Conservation (phyloP, 2,797 vertebrate species). For the Lates japonicus region DNA sequence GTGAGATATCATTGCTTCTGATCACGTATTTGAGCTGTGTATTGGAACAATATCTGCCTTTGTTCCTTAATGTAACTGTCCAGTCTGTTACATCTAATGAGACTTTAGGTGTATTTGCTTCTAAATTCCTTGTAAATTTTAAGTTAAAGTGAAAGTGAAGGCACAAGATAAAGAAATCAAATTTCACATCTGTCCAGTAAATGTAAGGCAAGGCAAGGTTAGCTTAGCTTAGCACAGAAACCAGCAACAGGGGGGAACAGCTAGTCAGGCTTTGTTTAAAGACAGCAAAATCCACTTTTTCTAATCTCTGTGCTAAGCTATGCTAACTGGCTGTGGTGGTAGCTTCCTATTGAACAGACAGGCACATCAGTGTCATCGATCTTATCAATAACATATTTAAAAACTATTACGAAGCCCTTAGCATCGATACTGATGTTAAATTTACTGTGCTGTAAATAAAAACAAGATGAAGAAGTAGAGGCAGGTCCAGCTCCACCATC, state of each 20-base stretch:
- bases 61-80: too few species aligned
- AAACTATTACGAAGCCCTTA: background rate
- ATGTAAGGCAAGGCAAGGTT: background rate
- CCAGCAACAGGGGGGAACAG: too few species aligned
- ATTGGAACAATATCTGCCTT: background rate
- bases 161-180: background rate
- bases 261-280: background rate
- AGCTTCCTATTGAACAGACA: background rate
- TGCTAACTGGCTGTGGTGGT: background rate
- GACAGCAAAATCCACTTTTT: background rate
- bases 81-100: background rate
- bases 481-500: background rate
- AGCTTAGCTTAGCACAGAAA: slow-evolving; percentile 14
- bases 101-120: background rate
- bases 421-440: background rate
- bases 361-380: background rate
- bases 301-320: slow-evolving; percentile 8
- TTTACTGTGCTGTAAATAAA: background rate
- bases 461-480: background rate
- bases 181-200: background rate
- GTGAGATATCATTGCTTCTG: slow-evolving; percentile 80
- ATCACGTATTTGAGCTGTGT: slow-evolving; percentile 14
- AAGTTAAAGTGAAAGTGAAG: background rate
- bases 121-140: background rate
- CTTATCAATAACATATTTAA: background rate